Evolutionary conservation across 2,888 invertebrate species (phyloP).

Genomic region (Dorcus hopei): DNA sequence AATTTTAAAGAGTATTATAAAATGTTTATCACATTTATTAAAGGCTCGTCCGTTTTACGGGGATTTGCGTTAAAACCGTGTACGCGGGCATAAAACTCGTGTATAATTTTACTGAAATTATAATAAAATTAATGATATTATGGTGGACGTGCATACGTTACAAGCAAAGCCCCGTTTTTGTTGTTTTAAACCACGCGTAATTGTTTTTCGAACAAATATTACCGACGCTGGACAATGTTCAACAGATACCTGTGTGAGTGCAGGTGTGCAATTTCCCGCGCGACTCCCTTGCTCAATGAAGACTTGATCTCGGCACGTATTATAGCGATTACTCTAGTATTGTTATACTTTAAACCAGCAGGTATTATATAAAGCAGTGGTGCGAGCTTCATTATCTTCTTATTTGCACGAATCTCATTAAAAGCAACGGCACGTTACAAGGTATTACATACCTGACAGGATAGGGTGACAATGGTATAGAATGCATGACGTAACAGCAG

Average conservation of each 20-base stretch:
- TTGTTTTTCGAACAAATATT: background rate
- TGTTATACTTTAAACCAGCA: constrained; percentile 13
- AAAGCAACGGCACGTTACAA: constrained; percentile 19
- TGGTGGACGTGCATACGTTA: background rate
- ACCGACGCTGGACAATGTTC: background rate
- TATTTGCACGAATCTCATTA: constrained; percentile 24
- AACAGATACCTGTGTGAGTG: background rate
- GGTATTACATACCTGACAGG: constrained; percentile 12
- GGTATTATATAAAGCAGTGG: constrained; percentile 16
- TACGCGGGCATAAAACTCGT: too few relatives aligned
- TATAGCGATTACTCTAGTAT: constrained; percentile 17
- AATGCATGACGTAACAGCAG: constrained; percentile 2
- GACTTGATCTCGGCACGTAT: constrained; percentile 19
- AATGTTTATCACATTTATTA: too few relatives aligned
- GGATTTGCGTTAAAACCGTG: too few relatives aligned
- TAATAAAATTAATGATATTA: too few relatives aligned
- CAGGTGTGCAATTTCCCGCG: constrained; percentile 18
- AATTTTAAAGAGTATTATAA: too few relatives aligned
- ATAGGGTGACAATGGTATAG: constrained; percentile 3
- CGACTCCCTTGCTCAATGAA: constrained; percentile 9
- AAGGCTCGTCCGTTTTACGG: too few relatives aligned
- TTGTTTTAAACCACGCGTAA: background rate
- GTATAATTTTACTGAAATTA: too few relatives aligned
- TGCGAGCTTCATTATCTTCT: constrained; percentile 22
- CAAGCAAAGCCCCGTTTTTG: background rate